Evolutionary conservation across 1,140 invertebrate genomes (phyloP), one percentile per base, ranked within the genome.

Genomic region (Melipona quadrifasciata): DNA sequence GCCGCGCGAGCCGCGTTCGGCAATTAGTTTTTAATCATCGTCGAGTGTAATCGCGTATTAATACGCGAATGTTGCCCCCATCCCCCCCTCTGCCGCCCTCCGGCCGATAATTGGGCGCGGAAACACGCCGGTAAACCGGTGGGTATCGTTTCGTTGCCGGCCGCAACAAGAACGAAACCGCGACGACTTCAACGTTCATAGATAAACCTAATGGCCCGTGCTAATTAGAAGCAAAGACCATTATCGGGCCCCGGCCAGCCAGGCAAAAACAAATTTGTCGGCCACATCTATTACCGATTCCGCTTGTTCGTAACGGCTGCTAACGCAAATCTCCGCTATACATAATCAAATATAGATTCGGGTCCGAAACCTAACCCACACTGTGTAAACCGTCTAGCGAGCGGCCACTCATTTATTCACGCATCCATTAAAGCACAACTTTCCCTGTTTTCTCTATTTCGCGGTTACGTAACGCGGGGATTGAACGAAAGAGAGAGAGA

Each of bases 121-220:
- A 67, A 55, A 71, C 53, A 21, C 70, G 65, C 58, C 70, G 77
- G 75, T 80, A 74, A 88, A 83, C 81, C 81, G 76, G 34, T 65
- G n/a, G 47, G 64, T 47, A 81, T 79, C 78, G 84, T 75, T 64
- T 68, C 68, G 51, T 65, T 70, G 11, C n/a, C 64, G 65, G 73
- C 53, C 31, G 65, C 19, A n/a, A n/a, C 76, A 90, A 89, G 80
- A 90, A 85, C 82, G 65, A 65, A 72, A 82, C 53, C 53, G 39
- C 58, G 57, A 65, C 55, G 73, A 84, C 65, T 82, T 75, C 83
- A 81, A 90, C 64, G 84, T 78, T 88, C 88, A 61, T 73, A 78
- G 84, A 90, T 90, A 87, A 90, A 86, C 75, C 86, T 90, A 90
- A 90, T 90, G 84, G 75, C 53, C 73, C 65, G 55, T 81, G 83